phyloP scores from a whole-genome alignment of 1,140 invertebrate genomes.

The Atta colombica region DNA sequence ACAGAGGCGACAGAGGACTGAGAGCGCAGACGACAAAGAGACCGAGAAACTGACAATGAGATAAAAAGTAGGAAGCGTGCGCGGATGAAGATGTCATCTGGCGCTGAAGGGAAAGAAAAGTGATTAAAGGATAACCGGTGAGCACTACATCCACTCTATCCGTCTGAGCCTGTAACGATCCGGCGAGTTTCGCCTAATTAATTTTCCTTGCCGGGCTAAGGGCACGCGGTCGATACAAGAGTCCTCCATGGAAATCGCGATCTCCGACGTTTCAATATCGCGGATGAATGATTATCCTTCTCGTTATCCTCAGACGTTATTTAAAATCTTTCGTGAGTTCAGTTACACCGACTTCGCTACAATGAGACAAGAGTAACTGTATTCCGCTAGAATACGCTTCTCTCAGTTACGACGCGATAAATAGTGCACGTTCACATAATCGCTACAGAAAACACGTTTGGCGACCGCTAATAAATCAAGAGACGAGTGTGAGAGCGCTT shows the following conservation, averaged over 20 bases:
- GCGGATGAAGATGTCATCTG: conserved; percentile 57
- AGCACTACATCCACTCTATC: conserved; percentile 33
- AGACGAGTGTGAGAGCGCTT: neutral
- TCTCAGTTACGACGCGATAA: neutral
- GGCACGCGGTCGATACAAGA: neutral
- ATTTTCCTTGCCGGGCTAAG: conserved; percentile 53
- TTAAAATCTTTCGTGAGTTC: conserved; percentile 33
- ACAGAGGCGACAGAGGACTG: neutral
- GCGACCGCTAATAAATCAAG: conserved; percentile 44
- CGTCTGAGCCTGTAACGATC: conserved; percentile 61
- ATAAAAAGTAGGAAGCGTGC: conserved; percentile 36
- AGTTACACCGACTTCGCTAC: conserved; percentile 12
- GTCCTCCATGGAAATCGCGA: conserved; percentile 44
- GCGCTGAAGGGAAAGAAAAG: conserved; percentile 47
- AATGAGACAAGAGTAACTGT: neutral
- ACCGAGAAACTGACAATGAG: neutral
- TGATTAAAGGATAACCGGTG: conserved; percentile 52
- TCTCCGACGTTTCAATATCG: conserved; percentile 55
- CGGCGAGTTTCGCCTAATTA: conserved; percentile 68
- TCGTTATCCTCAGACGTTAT: conserved; percentile 33
- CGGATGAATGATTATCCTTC: conserved; percentile 38
- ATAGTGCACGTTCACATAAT: conserved; percentile 8
- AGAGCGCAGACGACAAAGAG: conserved; percentile 23
- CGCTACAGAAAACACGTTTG: conserved; percentile 14
- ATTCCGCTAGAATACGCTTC: too few relatives aligned